These are phyloP conservation scores for Aproaerema taeniolella DNA, from an alignment of 2,888 invertebrate species.

Conservation along the genomic window DNA sequence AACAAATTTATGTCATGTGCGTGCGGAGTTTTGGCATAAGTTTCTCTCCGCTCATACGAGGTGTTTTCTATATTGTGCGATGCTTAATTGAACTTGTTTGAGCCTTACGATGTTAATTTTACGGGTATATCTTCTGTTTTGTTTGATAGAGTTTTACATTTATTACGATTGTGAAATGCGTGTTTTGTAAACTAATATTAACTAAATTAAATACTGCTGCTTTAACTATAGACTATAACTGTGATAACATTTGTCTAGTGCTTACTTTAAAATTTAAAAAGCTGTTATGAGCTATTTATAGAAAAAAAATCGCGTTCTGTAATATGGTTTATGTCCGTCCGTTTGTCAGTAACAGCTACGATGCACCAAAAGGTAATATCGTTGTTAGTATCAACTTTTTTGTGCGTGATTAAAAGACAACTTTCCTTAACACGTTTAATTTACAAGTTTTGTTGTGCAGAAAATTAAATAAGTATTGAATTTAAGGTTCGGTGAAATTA, in stretches of 20 bases:
- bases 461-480: not conserved
- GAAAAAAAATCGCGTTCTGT: too few species aligned
- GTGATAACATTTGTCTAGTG: too few species aligned
- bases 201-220: too few species aligned
- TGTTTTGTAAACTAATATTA: too few species aligned
- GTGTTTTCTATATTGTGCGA: slow-evolving; percentile 23
- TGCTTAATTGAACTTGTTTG: slow-evolving; percentile 27
- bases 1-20: slow-evolving; percentile 69
- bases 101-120: slow-evolving; percentile 30
- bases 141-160: too few species aligned
- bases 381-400: not conserved
- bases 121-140: slow-evolving; percentile 19
- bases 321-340: too few species aligned
- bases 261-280: too few species aligned
- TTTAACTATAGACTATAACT: too few species aligned
- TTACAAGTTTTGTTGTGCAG: not conserved
- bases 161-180: too few species aligned
- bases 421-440: not conserved
- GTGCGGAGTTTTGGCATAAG: slow-evolving; percentile 36
- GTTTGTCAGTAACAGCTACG: too few species aligned
- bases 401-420: not conserved
- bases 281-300: too few species aligned
- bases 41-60: slow-evolving; percentile 19
- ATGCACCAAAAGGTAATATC: not conserved
- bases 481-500: too few species aligned